Evolutionary conservation across 2,888 invertebrate species (phyloP).

Genomic region (Mongoloraphidia duomilia): DNA sequence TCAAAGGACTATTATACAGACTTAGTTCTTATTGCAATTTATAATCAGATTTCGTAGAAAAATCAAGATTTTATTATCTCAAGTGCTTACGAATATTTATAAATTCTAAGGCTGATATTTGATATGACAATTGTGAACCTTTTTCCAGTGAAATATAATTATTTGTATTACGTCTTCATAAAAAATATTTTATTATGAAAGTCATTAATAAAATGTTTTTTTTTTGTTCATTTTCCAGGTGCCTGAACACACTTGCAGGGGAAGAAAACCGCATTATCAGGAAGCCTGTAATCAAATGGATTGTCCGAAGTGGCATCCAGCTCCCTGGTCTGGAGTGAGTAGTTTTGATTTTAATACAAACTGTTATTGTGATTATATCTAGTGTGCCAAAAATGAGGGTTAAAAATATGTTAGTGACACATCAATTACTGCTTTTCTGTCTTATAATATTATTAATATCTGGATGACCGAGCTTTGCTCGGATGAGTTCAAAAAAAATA

Average conservation of each 20-base stretch:
- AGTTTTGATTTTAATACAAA: background rate
- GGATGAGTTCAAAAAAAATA: no score
- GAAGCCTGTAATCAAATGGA: slow-evolving; percentile 74
- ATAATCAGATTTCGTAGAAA: no score
- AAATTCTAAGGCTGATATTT: no score
- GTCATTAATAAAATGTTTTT: slow-evolving; percentile 1
- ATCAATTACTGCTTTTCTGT: background rate
- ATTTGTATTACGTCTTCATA: no score
- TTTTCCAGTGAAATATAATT: no score
- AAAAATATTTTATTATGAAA: background rate
- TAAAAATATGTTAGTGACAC: background rate
- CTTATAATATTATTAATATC: background rate
- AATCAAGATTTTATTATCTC: no score
- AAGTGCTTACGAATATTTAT: no score
- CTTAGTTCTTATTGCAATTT: no score
- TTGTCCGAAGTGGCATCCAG: slow-evolving; percentile 79
- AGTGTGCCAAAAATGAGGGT: background rate
- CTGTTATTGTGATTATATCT: background rate
- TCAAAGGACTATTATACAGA: no score
- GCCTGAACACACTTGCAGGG: slow-evolving; percentile 63
- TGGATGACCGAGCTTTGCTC: no score
- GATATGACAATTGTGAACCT: no score
- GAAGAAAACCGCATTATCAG: slow-evolving; percentile 61
- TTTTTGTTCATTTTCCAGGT: slow-evolving; percentile 36
- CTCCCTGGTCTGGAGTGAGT: slow-evolving; percentile 85